phyloP scores from a whole-genome alignment of 2,888 invertebrate genomes.

The Apamea anceps region DNA sequence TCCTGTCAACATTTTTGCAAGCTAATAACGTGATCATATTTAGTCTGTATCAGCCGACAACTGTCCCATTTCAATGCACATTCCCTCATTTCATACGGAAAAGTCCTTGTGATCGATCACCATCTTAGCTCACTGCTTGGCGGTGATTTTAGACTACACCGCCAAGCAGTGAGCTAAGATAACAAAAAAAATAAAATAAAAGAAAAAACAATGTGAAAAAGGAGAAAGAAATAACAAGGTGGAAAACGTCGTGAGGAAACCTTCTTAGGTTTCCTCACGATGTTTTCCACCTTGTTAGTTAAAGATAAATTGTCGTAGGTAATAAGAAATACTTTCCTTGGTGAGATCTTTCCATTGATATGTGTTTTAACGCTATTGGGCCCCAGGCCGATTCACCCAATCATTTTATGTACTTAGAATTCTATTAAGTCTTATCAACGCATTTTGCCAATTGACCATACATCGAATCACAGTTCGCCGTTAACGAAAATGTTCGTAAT shows the following conservation, averaged over 20 bases:
- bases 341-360: too few relatives aligned
- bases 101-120: not conserved
- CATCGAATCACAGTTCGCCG: not conserved
- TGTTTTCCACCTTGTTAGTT: too few relatives aligned
- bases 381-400: not conserved
- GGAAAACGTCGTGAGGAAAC: too few relatives aligned
- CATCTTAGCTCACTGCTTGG: too few relatives aligned
- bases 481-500: slow-evolving; percentile 8
- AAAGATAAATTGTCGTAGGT: too few relatives aligned
- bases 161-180: too few relatives aligned
- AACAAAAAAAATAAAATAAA: too few relatives aligned
- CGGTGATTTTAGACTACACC: not conserved
- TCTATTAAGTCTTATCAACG: not conserved
- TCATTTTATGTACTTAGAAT: not conserved
- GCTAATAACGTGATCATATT: not conserved
- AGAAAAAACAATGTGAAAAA: too few relatives aligned
- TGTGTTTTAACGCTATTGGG: too few relatives aligned
- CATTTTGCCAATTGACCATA: not conserved
- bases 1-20: not conserved
- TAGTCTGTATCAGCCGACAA: not conserved
- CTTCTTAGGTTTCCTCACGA: too few relatives aligned
- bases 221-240: too few relatives aligned
- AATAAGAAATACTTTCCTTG: too few relatives aligned
- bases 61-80: not conserved
- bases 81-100: not conserved